These are phyloP conservation scores for Spodoptera litura DNA, from an alignment of 1,140 invertebrate genomes.

Conservation along the genomic window DNA sequence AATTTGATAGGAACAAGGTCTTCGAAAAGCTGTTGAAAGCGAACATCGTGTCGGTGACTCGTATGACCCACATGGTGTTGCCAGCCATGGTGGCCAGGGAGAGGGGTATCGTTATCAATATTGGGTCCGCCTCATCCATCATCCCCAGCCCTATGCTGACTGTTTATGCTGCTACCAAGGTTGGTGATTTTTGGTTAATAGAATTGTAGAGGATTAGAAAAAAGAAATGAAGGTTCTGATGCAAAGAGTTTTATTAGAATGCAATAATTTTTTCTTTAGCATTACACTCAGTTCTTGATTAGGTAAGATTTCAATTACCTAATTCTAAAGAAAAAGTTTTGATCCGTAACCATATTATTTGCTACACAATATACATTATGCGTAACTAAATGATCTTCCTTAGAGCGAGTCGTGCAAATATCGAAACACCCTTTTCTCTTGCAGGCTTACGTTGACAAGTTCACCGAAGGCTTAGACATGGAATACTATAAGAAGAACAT, in stretches of 20 bases:
- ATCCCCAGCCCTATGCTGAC: constrained; percentile 94
- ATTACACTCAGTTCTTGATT: too few species aligned
- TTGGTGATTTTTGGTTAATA: constrained; percentile 65
- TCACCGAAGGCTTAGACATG: constrained; percentile 91
- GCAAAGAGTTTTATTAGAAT: too few species aligned
- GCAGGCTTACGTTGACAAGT: constrained; percentile 94
- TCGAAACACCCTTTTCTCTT: constrained; percentile 42
- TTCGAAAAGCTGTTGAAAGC: constrained; percentile 89
- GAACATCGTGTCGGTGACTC: constrained; percentile 91
- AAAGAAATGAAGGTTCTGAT: too few species aligned
- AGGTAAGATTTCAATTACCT: too few species aligned
- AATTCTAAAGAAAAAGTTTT: too few species aligned
- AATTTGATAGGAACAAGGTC: constrained; percentile 78
- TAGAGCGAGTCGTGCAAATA: too few species aligned
- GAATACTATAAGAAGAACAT: constrained; percentile 94
- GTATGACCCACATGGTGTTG: constrained; percentile 94
- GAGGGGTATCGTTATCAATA: constrained; percentile 96
- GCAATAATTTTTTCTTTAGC: too few species aligned
- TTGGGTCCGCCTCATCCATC: constrained; percentile 94
- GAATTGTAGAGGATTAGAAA: too few species aligned
- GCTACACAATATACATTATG: too few species aligned
- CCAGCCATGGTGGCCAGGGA: constrained; percentile 95
- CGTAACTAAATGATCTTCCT: too few species aligned
- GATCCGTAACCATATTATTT: too few species aligned
- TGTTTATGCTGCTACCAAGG: constrained; percentile 96